Evolutionary conservation across 1,140 invertebrate species (phyloP).

Genomic region (Caenorhabditis tropicalis): DNA sequence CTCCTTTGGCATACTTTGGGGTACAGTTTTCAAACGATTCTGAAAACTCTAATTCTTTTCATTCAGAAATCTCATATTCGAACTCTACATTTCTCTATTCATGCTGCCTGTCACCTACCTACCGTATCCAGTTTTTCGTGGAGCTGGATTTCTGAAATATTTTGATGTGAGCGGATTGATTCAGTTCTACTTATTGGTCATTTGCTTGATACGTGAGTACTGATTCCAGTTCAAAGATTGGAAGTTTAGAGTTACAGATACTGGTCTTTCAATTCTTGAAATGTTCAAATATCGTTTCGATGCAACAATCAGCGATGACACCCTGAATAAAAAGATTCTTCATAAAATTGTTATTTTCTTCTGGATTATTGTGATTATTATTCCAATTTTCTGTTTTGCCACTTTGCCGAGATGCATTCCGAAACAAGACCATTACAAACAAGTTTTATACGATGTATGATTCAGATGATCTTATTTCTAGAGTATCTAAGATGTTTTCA

Average conservation of each 20-base stretch:
- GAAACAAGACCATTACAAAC: slow-evolving; percentile 16
- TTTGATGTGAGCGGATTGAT: background rate
- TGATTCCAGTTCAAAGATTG: too few species aligned
- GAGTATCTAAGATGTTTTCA: too few species aligned
- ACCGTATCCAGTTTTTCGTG: slow-evolving; percentile 7
- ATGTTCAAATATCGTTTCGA: slow-evolving; percentile 29
- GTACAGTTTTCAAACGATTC: too few species aligned
- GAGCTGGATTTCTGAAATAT: background rate
- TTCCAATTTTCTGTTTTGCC: slow-evolving; percentile 9
- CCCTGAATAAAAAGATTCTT: background rate
- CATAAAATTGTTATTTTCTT: background rate
- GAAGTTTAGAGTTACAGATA: background rate
- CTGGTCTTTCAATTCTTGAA: background rate
- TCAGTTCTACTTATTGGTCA: background rate
- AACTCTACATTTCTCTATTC: background rate
- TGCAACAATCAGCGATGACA: background rate
- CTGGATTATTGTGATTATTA: slow-evolving; percentile 9
- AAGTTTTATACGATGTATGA: background rate
- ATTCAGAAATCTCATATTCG: background rate
- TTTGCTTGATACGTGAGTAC: background rate
- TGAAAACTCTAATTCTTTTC: too few species aligned
- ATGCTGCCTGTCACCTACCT: background rate
- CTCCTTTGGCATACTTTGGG: background rate
- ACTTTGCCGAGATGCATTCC: background rate
- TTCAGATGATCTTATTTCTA: background rate